A percentile compares a stretch with the other conserved stretches of the same genome.
Evolutionary conservation across 2,888 invertebrate species (phyloP).

Genomic region (Philereme vetulata): DNA sequence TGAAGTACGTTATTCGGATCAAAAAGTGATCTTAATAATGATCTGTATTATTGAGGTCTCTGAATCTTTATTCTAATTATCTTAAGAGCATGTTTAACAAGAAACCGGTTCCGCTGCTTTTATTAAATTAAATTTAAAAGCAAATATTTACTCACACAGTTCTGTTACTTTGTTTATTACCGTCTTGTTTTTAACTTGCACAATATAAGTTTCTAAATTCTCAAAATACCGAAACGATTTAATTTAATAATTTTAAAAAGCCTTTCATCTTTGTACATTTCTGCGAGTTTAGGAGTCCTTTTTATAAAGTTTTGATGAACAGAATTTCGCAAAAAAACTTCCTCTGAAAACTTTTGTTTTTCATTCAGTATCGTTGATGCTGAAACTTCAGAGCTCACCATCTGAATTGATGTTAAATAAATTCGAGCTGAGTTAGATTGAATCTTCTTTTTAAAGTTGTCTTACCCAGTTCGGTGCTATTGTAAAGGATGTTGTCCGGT

Average conservation of each 20-base stretch:
- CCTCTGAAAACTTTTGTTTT: conserved; percentile 34
- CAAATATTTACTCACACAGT: too few species aligned
- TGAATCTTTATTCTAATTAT: too few species aligned
- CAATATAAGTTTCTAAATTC: conserved; percentile 9
- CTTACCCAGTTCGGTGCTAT: conserved; percentile 24
- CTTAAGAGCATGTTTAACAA: too few species aligned
- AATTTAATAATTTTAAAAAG: conserved; percentile 28
- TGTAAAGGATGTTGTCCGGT: conserved; percentile 18
- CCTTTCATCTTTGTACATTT: conserved; percentile 35
- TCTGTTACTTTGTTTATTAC: not conserved
- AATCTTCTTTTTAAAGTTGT: conserved; percentile 30
- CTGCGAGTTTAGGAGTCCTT: conserved; percentile 21
- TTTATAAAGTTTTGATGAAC: conserved; percentile 32
- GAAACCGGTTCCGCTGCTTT: too few species aligned
- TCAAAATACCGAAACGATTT: conserved; percentile 20
- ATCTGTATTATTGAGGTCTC: too few species aligned
- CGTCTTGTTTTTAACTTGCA: not conserved
- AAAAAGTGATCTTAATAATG: too few species aligned
- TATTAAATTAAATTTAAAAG: too few species aligned
- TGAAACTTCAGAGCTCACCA: conserved; percentile 29
- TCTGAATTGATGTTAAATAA: conserved; percentile 34
- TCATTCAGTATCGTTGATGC: conserved; percentile 31
- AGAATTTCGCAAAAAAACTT: conserved; percentile 29
- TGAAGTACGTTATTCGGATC: too few species aligned
- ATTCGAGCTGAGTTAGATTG: conserved; percentile 19